Conservation (phyloP, 1,140 invertebrate genomes). For the Drosophila tropicalis region DNA sequence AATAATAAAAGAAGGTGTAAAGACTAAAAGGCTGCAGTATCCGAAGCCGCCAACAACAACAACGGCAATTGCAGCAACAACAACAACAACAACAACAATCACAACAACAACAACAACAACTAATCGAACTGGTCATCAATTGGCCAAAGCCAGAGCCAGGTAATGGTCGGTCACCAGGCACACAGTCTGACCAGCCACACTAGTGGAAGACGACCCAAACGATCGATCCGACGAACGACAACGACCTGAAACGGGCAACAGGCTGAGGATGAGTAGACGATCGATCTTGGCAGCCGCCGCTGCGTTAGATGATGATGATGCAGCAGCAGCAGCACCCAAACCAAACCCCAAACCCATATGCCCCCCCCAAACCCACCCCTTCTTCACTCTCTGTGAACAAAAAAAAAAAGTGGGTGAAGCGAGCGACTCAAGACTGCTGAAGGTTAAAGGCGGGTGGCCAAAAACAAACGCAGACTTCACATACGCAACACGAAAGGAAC, state of each 20-base stretch:
- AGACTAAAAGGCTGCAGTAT: conserved; percentile 66
- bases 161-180: conserved; percentile 73
- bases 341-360: too few relatives aligned
- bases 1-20: conserved; percentile 80
- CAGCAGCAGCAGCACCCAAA: conserved; percentile 27
- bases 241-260: conserved; percentile 62
- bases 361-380: conserved; percentile 21
- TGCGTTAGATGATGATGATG: conserved; percentile 56
- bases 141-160: conserved; percentile 75
- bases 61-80: conserved; percentile 57
- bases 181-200: conserved; percentile 14
- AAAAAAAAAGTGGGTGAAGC: conserved; percentile 67
- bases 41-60: conserved; percentile 44
- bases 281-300: conserved; percentile 74
- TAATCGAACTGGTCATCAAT: conserved; percentile 82
- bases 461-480: conserved; percentile 46
- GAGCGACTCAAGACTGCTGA: conserved; percentile 23
- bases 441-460: conserved; percentile 46
- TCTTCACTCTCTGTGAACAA: neutral
- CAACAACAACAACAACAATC: conserved; percentile 65
- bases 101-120: conserved; percentile 76
- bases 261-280: conserved; percentile 52
- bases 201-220: conserved; percentile 37
- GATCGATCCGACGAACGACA: conserved; percentile 78
- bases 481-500: conserved; percentile 32